These are phyloP conservation scores for fruit fly (Drosophila melanogaster) DNA, from an alignment of 1,140 invertebrate species.

Conservation along the genomic window Release_6_plus_ISO1_MT NC_004354.4:13579001-13579500, in stretches of 20 bases:
- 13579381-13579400: no score
- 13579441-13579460: slow-evolving; percentile 1
- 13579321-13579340: neutral
- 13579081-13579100: neutral
- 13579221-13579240: slow-evolving; percentile 4
- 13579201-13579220: neutral
- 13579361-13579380: no score
- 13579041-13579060: neutral
- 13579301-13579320: neutral
- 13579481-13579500: neutral
- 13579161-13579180: slow-evolving; percentile 1
- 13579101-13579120: neutral
- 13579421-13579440: neutral
- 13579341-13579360: neutral
- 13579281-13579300: neutral
- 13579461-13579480: slow-evolving; percentile 17
- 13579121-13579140: neutral
- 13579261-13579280: neutral
- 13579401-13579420: neutral
- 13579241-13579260: neutral
- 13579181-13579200: neutral
- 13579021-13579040: slow-evolving; percentile 13
- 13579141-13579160: neutral
- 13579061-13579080: neutral
- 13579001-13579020: no score